These are phyloP conservation scores for Campylomormyrus numenius DNA, from an alignment of 2,113 vertebrate genomes.

Conservation along the genomic window DNA sequence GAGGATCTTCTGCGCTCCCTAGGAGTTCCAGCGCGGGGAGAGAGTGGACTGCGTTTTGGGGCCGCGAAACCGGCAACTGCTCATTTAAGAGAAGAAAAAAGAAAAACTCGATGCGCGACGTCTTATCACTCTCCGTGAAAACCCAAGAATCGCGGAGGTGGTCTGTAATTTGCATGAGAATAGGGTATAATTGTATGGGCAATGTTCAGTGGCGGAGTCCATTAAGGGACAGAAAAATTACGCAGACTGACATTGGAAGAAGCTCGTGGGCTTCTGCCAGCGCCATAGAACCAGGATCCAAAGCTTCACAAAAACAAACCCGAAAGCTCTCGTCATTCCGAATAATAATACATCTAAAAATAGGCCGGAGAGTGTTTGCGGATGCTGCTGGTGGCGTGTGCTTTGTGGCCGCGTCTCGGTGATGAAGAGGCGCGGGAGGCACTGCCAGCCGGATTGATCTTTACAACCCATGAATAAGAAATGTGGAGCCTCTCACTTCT, in stretches of 20 bases:
- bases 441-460: not conserved
- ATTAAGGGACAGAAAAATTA: not conserved
- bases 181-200: not conserved
- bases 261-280: not conserved
- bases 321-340: not conserved
- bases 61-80: not conserved
- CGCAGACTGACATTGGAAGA: not conserved
- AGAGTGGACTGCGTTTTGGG: not conserved
- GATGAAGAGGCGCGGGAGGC: not conserved
- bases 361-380: not conserved
- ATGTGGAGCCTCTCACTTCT: not conserved
- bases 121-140: conserved; percentile 36
- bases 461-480: not conserved
- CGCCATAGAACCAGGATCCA: not conserved
- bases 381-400: not conserved
- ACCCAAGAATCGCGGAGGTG: not conserved
- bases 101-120: not conserved
- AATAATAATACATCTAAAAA: not conserved
- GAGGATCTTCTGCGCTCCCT: not conserved
- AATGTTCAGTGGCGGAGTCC: not conserved
- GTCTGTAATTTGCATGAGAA: conserved; percentile 1
- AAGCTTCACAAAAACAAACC: not conserved
- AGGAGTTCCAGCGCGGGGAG: not conserved
- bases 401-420: not conserved
- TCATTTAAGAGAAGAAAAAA: not conserved